Evolutionary conservation across 1,140 invertebrate genomes (phyloP), one percentile per base, ranked within the genome.

Genomic region (Drosophila tropicalis): DNA sequence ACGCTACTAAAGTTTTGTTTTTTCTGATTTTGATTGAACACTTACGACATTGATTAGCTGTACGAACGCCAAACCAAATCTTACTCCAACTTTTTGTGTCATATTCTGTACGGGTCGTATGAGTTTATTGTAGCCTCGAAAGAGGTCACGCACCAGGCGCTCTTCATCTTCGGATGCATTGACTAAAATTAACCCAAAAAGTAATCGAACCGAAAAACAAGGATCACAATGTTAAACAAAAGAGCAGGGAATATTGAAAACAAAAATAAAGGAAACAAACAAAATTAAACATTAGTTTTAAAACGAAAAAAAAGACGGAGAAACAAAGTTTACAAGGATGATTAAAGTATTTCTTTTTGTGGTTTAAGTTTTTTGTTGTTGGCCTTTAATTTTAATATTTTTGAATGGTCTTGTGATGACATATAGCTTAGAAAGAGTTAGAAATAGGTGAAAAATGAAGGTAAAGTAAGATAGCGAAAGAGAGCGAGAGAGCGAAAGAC

Each of bases 31-130:
- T 80, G 44, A 51, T 83, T 82, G 70, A 83, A 91, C 90, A 95
- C 97, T 96, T 95, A 99, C 99, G 94, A 99, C 98, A 93, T 98
- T 99, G 93, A 99, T 99, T 71, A 99, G 95, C 93, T 99, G 98
- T 79, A 99, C 98, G 92, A 99, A 98, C 72, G 98, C 98, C 61
- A 99, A 94, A 71, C 98, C 98, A 93, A 99, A 99, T 90, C 96
- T 94, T 70, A 99, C 98, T 92, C 97, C 96, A 67, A 99, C 97
- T 92, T 98, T 98, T 93, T 99, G 96, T 79, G 97, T 99, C 95
- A 98, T 98, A 92, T 99, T 98, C 93, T 97, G 96, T 67, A 99
- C 99, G 39, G 99, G 99, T 87, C 99, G 95, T 92, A 99, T 99
- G 55, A 99, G 95, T 92, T 99, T 98, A 94, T 99, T 99, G 95